Base-by-base conservation (phyloP, 2,888 invertebrate species). In the Anthophora plumipes region DNA sequence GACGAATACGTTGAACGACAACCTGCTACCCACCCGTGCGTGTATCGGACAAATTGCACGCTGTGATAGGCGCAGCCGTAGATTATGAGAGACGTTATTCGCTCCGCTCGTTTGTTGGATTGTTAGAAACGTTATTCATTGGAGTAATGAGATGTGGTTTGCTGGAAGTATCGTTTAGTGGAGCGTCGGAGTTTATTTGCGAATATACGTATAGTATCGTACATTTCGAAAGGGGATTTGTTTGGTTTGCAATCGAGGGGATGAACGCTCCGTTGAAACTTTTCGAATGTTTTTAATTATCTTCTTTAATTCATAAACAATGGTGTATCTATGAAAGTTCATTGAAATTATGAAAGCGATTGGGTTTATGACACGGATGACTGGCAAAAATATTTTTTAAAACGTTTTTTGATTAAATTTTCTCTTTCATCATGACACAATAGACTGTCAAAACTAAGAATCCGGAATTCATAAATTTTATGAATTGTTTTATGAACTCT, bases 1-100 rank as follows among this genome's bases (percentile, higher is more conserved):
- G 25, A 37, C n/a, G 61, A 25, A 59, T n/a, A 63, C 63, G 63
- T 11, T 12, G 63, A 31, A 63, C 63, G 48, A 50, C 63, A 46
- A 17, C 12, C n/a, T 61, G 57, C 37, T 31, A 31, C 39, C 17
- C 20, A 50, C 1, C 8, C n/a, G 50, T 20, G 3, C 8, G 8
- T 9, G 50, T n/a, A 50, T 50, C 50, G 50, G 50, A 20, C 50
- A 50, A 50, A 50, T 50, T 50, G 20, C 55, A n/a, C 50, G 50
- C 5, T 20, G 6, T n/a, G n/a, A n/a, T 11, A 57, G 9, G 17
- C 17, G 37, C 57, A 37, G 17, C 1, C 0, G 37, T 57, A n/a
- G 37, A 57, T 57, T 57, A 57, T 37, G 17, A 37, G 31, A 12
- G 14, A 55, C 54, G 31, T 55, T 50, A 50, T 50, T n/a, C 50